Evolutionary conservation across 1,140 invertebrate genomes (phyloP), one percentile per base, ranked within the genome.

Genomic region (Zelostemma sp.): DNA sequence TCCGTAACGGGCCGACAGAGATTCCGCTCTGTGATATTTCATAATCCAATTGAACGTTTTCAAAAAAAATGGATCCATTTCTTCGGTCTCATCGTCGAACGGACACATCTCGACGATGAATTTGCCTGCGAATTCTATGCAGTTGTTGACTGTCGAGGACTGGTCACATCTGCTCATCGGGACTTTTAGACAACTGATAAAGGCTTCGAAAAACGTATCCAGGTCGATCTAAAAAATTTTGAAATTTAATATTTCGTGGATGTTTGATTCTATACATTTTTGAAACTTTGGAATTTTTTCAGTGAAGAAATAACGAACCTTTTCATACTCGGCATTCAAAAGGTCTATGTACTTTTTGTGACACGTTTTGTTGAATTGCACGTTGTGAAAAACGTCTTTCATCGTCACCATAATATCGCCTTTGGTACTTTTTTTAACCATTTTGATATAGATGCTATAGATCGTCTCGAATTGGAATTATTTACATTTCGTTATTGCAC

Each of bases 301-400:
- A 5, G 35, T n/a, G 9, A 3, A 38, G 3, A 38, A 38, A 33
- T 6, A 15, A 61, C 54, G 65, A 41, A 89, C 89, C 80, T 86
- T 87, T 57, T 85, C 83, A 68, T 88, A 90, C 8, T 88, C 65
- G 73, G 88, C 87, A 33, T 78, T 86, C 75, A 90, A 76, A 76
- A 88, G 88, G 68, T 90, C 90, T 1, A 87, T 79, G 64, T 88
- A 88, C 64, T 87, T 87, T 58, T 87, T 87, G 75, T 90, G 89
- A 69, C 86, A 86, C 16, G 88, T 88, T 55, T 88, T 87, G 72
- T 88, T 88, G 35, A 84, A 86, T 68, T 90, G 89, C 25, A 88
- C 88, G 21, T 25, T 25, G 8, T 25, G 8, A 25, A 25, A 25
- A 25, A 25, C 8, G 21, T 25, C 21, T 25, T 8, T 25, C 21